Evolutionary conservation across 2,113 vertebrate species (phyloP).

Genomic region (Galbula dea): DNA sequence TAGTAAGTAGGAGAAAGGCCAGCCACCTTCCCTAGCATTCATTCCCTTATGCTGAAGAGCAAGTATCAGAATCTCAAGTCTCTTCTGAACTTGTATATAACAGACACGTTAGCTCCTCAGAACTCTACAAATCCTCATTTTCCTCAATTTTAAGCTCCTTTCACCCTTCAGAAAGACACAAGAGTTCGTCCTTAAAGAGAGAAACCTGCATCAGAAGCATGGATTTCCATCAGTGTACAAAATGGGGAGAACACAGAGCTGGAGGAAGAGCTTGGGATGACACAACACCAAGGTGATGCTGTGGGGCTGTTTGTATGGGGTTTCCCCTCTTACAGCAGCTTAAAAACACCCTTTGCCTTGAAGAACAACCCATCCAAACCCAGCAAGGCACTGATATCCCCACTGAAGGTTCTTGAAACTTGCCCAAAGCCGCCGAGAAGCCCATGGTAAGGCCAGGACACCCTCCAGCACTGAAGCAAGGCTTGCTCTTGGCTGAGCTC

Average conservation of each 20-base stretch:
- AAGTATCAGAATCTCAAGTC: neutral
- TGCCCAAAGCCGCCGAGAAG: neutral
- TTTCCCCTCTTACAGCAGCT: neutral
- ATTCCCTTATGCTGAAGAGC: neutral
- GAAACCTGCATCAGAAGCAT: neutral
- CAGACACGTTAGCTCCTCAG: neutral
- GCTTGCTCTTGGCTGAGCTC: neutral
- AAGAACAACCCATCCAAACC: neutral
- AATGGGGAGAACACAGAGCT: accelerated
- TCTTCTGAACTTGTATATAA: neutral
- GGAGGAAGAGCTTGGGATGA: neutral
- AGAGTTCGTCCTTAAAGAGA: neutral
- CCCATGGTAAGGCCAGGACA: neutral
- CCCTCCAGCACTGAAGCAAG: neutral
- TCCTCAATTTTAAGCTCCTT: neutral
- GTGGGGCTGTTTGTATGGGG: neutral
- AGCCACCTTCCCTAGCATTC: neutral
- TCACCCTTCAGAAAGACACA: neutral
- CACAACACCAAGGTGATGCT: neutral
- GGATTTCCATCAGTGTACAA: neutral
- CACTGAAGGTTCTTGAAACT: neutral
- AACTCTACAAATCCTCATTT: neutral
- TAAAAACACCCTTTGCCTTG: neutral
- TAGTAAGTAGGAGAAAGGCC: neutral
- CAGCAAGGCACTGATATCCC: neutral